Conservation (phyloP, 1,140 invertebrate genomes). For the Araneus ventricosus region DNA sequence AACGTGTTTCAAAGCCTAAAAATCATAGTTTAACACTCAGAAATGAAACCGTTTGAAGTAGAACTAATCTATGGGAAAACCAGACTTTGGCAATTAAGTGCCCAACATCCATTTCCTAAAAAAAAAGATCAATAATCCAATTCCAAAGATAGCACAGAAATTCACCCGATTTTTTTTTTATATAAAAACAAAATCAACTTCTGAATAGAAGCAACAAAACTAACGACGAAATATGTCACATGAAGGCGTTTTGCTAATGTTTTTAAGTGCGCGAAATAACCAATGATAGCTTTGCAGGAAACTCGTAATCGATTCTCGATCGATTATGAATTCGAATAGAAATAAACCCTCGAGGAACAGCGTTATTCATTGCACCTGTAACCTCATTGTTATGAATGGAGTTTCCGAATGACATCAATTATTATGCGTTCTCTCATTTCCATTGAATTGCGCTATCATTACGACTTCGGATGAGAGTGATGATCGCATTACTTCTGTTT, state of each 20-base stretch:
- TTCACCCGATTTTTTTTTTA: neutral
- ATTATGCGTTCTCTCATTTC: neutral
- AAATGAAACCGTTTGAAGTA: too few relatives aligned
- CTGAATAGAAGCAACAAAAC: neutral
- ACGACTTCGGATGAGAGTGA: neutral
- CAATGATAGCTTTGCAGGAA: neutral
- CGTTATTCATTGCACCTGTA: slow-evolving; percentile 12
- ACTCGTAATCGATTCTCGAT: slow-evolving; percentile 7
- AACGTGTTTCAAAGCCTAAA: too few relatives aligned
- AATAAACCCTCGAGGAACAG: neutral
- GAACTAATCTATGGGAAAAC: too few relatives aligned
- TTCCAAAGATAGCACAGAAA: neutral
- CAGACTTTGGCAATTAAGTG: too few relatives aligned
- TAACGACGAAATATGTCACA: neutral
- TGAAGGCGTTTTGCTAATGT: neutral
- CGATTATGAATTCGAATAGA: slow-evolving; percentile 2
- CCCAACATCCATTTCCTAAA: too few relatives aligned
- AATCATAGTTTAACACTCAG: too few relatives aligned
- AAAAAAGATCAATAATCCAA: too few relatives aligned
- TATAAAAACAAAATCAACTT: neutral
- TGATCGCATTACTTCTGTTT: neutral
- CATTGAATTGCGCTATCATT: neutral
- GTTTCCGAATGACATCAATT: slow-evolving; percentile 17
- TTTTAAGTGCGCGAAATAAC: neutral
- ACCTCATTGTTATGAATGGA: neutral